Evolutionary conservation across 2,888 invertebrate species (phyloP).

Genomic region (Marronus borbonicus): DNA sequence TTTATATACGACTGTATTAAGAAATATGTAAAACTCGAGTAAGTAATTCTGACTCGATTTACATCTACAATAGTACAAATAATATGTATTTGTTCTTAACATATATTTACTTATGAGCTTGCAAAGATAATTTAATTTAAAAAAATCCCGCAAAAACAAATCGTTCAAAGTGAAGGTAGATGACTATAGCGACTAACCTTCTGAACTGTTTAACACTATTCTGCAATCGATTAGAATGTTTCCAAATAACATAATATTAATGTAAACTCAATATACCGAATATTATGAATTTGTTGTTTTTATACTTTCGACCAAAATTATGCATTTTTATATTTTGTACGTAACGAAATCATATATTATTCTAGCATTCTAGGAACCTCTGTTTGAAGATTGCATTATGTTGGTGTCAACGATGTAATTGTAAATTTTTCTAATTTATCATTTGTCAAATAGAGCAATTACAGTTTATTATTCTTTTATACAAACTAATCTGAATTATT

Average conservation of each 20-base stretch:
- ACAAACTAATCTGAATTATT: slow-evolving; percentile 37
- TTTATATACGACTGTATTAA: not conserved
- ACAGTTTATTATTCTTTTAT: slow-evolving; percentile 52
- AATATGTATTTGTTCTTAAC: not conserved
- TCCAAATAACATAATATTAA: not conserved
- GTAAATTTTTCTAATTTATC: slow-evolving; percentile 59
- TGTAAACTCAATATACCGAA: not conserved
- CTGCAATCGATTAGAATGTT: not conserved
- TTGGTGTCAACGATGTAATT: slow-evolving; percentile 53
- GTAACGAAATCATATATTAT: not conserved
- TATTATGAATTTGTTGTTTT: not conserved
- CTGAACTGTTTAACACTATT: not conserved
- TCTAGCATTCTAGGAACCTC: not conserved
- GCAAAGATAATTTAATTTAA: not conserved
- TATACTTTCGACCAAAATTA: not conserved
- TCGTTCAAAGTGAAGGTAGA: slow-evolving; percentile 14
- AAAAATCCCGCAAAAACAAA: slow-evolving; percentile 25
- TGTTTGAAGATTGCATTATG: slow-evolving; percentile 21
- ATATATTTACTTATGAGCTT: too few relatives aligned
- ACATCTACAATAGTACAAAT: too few relatives aligned
- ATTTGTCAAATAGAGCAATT: slow-evolving; percentile 65
- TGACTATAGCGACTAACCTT: not conserved
- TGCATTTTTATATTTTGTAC: not conserved
- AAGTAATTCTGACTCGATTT: too few relatives aligned
- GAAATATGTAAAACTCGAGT: too few relatives aligned